These are phyloP conservation scores for Equus przewalskii DNA, from an alignment of 2,113 vertebrate species.

Conservation along the genomic window DNA sequence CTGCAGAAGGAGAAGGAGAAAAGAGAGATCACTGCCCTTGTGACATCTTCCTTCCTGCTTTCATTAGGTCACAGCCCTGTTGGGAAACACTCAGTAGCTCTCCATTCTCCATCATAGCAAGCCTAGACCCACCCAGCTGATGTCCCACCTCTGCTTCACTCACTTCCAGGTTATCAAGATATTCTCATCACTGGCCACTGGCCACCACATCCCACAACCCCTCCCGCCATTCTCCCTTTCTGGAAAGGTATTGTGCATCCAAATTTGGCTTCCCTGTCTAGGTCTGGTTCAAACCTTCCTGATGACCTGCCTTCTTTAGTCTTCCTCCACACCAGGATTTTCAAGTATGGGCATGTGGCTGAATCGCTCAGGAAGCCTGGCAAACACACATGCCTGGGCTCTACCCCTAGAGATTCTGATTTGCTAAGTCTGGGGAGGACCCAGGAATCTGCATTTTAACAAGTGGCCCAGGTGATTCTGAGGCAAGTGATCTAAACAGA, in stretches of 20 bases:
- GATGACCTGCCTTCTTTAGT: neutral
- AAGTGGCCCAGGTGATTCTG: neutral
- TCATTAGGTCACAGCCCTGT: neutral
- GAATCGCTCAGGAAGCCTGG: neutral
- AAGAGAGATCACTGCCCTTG: neutral
- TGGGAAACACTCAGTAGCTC: neutral
- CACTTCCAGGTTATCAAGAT: neutral
- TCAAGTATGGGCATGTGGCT: neutral
- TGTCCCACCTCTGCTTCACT: neutral
- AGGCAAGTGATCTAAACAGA: neutral
- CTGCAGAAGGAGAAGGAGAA: neutral
- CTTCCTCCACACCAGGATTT: neutral
- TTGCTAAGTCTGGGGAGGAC: no score
- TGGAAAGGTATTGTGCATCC: neutral
- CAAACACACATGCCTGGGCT: neutral
- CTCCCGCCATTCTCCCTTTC: no score
- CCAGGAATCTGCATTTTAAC: neutral
- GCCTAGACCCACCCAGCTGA: neutral
- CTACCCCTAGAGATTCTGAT: neutral
- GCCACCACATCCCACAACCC: neutral
- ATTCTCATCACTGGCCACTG: neutral
- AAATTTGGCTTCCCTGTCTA: neutral
- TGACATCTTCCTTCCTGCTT: slow-evolving; percentile 57
- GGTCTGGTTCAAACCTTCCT: neutral
- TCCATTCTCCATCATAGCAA: neutral